Conservation (phyloP, 1,140 invertebrate genomes). For the Centruroides sculpturatus region DNA sequence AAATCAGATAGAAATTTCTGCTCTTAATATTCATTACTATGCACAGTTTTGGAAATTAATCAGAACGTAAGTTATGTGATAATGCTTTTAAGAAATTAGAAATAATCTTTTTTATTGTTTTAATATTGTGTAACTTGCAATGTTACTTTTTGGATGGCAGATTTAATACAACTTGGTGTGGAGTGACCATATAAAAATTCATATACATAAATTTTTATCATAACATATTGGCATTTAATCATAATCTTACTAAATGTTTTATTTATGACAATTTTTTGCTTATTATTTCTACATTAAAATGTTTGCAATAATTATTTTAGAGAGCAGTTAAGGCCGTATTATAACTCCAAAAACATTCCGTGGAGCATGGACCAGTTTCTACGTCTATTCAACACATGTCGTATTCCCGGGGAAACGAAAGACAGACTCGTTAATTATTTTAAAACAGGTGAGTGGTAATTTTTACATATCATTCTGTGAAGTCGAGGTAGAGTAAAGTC, state of each 20-base stretch:
- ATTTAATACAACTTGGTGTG: too few species aligned
- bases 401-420: conserved; percentile 24
- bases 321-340: conserved; percentile 21
- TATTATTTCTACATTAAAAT: too few species aligned
- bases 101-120: too few species aligned
- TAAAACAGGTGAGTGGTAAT: conserved; percentile 17
- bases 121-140: too few species aligned
- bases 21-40: conserved; percentile 22
- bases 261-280: not conserved
- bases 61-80: conserved; percentile 20
- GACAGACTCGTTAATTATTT: conserved; percentile 19
- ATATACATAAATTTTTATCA: not conserved
- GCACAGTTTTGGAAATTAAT: conserved; percentile 28
- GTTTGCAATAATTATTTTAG: conserved; percentile 12
- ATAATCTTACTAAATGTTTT: not conserved
- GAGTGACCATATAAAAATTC: too few species aligned
- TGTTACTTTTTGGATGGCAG: too few species aligned
- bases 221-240: not conserved
- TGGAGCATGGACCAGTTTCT: conserved; percentile 31
- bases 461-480: not conserved
- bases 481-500: too few species aligned
- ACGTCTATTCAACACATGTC: conserved; percentile 26
- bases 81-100: too few species aligned
- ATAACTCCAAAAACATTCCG: conserved; percentile 23
- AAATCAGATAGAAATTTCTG: conserved; percentile 23